Evolutionary conservation across 2,113 vertebrate species (phyloP).

Genomic region (Pomatostomus ruficeps): DNA sequence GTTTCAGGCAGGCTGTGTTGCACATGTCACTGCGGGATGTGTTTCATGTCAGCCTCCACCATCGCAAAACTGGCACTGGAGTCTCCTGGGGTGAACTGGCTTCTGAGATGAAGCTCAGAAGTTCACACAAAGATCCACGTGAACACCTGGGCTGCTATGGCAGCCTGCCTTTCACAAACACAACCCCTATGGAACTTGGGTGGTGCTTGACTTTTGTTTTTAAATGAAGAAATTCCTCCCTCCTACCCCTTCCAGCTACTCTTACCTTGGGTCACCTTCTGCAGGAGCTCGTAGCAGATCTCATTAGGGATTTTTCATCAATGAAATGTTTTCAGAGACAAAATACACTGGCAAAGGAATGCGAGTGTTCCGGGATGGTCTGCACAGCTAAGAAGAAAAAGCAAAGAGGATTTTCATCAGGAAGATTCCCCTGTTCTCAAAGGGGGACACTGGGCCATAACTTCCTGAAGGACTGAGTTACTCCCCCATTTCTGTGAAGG

Average conservation of each 20-base stretch:
- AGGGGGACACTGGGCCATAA: not conserved
- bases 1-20: not conserved
- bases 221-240: not conserved
- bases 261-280: not conserved
- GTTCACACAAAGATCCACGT: fast-evolving
- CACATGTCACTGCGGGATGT: fast-evolving
- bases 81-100: not conserved
- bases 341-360: not conserved
- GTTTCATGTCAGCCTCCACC: not conserved
- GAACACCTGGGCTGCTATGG: not conserved
- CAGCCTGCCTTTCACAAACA: not conserved
- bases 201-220: not conserved
- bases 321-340: not conserved
- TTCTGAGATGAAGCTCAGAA: not conserved
- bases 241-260: not conserved
- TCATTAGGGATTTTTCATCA: not conserved
- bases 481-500: not conserved
- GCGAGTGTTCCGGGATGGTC: not conserved
- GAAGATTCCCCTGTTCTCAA: not conserved
- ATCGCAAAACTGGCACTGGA: not conserved
- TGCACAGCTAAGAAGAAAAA: not conserved
- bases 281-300: not conserved
- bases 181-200: not conserved
- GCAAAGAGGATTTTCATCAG: not conserved
- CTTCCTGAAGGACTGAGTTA: not conserved